Conservation (phyloP, 2,797 vertebrate genomes). For the Periparus ater region DNA sequence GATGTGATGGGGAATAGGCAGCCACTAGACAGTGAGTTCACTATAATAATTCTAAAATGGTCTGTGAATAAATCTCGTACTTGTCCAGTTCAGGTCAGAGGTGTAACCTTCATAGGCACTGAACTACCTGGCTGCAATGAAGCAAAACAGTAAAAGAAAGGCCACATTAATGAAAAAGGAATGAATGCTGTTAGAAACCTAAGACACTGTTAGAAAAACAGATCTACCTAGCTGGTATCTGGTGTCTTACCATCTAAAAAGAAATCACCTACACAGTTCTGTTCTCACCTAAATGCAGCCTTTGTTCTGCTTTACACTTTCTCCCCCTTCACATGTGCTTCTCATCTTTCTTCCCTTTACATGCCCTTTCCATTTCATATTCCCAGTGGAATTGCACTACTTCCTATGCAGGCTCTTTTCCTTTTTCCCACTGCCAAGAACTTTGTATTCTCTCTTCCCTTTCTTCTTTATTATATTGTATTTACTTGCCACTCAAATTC, state of each 20-base stretch:
- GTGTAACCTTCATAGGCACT: not conserved
- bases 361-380: not conserved
- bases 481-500: not conserved
- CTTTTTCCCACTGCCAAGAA: not conserved
- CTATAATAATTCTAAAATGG: not conserved
- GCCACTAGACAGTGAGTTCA: not conserved
- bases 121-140: not conserved
- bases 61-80: not conserved
- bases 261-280: not conserved
- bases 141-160: not conserved
- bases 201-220: not conserved
- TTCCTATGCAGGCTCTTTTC: not conserved
- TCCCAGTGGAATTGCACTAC: not conserved
- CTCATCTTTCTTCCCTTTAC: conserved; percentile 18
- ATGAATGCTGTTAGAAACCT: not conserved
- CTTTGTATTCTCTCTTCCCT: not conserved
- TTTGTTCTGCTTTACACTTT: conserved; percentile 6
- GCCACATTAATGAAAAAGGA: not conserved
- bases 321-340: not conserved
- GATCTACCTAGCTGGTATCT: not conserved
- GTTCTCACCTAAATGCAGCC: not conserved
- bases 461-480: not conserved
- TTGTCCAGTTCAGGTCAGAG: not conserved
- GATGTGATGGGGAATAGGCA: not conserved
- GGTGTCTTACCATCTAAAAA: not conserved